These are phyloP conservation scores for Argyra leucocephala DNA, from an alignment of 2,888 invertebrate genomes.

Conservation along the genomic window DNA sequence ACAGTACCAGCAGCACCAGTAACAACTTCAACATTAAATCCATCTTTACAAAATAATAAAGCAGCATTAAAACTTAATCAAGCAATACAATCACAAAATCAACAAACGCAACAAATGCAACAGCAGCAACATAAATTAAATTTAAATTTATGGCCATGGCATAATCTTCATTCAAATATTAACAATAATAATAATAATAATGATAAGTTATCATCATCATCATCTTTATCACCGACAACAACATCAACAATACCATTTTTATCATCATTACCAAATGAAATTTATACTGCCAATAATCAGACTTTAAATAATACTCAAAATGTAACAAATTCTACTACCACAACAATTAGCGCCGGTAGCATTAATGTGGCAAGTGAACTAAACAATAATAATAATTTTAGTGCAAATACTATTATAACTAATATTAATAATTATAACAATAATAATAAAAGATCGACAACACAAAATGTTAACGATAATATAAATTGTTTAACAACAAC, in stretches of 20 bases:
- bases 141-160: constrained; percentile 9
- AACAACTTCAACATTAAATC: constrained; percentile 7
- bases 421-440: constrained; percentile 20
- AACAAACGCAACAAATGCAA: constrained; percentile 1
- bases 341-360: not conserved
- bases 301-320: constrained; percentile 18
- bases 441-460: constrained; percentile 13
- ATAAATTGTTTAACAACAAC: constrained; percentile 13
- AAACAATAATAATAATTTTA: constrained; percentile 13
- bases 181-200: constrained; percentile 23
- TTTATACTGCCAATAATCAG: constrained; percentile 29
- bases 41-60: constrained; percentile 11
- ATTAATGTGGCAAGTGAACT: not conserved
- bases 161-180: constrained; percentile 17
- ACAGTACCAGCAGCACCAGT: constrained; percentile 11
- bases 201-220: constrained; percentile 16
- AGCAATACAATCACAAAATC: constrained; percentile 10
- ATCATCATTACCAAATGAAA: constrained; percentile 17
- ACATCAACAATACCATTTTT: constrained; percentile 26
- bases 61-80: not conserved
- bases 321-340: constrained; percentile 8
- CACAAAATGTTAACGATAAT: constrained; percentile 15
- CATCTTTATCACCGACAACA: not conserved
- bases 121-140: constrained; percentile 10
- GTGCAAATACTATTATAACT: constrained; percentile 21